phyloP scores from a whole-genome alignment of 92 coral and sea anemone species.

The Umimayanthus kanabou region DNA sequence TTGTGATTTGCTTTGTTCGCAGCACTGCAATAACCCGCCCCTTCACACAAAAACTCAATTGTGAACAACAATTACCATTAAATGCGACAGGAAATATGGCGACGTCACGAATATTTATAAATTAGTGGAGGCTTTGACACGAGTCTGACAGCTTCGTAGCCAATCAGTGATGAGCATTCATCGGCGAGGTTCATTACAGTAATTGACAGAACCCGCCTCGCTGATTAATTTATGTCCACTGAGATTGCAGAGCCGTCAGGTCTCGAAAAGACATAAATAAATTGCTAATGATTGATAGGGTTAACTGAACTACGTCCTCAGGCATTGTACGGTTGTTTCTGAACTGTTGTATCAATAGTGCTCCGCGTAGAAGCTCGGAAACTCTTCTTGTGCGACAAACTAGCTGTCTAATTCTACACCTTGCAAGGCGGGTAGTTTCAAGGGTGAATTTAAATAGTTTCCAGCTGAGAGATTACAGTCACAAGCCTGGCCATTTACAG shows the following conservation, averaged over 20 bases:
- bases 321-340: slow-evolving; percentile 22
- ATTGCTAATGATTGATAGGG: slow-evolving; percentile 83
- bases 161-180: slow-evolving; percentile 57
- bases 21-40: slow-evolving; percentile 77
- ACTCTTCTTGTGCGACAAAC: neutral
- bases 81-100: slow-evolving; percentile 80
- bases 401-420: neutral
- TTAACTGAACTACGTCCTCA: slow-evolving; percentile 18
- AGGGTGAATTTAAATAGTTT: slow-evolving; percentile 12
- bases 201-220: slow-evolving; percentile 78
- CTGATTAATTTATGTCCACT: slow-evolving; percentile 88
- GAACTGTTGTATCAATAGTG: slow-evolving; percentile 14
- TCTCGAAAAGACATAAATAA: slow-evolving; percentile 86
- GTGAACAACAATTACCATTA: slow-evolving; percentile 78
- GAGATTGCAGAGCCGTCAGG: slow-evolving; percentile 69
- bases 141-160: slow-evolving; percentile 69
- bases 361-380: slow-evolving; percentile 18
- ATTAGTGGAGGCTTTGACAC: slow-evolving; percentile 62
- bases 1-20: slow-evolving; percentile 82
- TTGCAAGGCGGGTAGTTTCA: slow-evolving; percentile 7
- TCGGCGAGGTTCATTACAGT: slow-evolving; percentile 75
- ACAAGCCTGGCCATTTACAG: slow-evolving; percentile 3
- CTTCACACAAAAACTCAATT: slow-evolving; percentile 77
- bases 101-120: slow-evolving; percentile 71
- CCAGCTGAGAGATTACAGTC: slow-evolving; percentile 37